phyloP scores from a whole-genome alignment of 2,797 vertebrate genomes.

The Tokudaia muenninki region DNA sequence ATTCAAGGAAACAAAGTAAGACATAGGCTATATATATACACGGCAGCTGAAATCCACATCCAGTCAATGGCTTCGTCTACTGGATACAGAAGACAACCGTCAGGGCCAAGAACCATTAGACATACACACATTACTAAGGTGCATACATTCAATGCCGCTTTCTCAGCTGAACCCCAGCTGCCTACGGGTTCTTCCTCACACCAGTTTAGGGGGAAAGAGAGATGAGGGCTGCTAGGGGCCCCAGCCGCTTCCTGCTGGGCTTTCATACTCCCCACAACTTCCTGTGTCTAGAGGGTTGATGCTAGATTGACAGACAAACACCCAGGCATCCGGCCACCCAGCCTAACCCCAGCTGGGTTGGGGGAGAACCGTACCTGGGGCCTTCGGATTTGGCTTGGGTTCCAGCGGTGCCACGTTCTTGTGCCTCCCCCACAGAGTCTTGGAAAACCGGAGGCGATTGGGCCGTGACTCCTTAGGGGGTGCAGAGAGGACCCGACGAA shows the following conservation, averaged over 20 bases:
- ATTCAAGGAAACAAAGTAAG: neutral
- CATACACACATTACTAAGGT: neutral
- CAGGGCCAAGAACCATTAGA: constrained; percentile 12
- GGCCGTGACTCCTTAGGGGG: constrained; percentile 79
- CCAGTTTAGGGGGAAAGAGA: constrained; percentile 55
- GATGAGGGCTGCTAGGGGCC: constrained; percentile 70
- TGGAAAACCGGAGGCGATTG: constrained; percentile 82
- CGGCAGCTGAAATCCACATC: neutral
- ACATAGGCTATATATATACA: neutral
- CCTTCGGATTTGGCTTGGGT: neutral
- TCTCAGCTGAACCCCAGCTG: neutral
- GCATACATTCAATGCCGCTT: neutral
- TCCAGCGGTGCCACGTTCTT: constrained; percentile 7
- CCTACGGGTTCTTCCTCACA: neutral
- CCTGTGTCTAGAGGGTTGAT: constrained; percentile 78
- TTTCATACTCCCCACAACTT: constrained; percentile 79
- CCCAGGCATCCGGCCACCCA: constrained; percentile 72
- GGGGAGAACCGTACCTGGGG: constrained; percentile 64
- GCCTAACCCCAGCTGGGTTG: neutral
- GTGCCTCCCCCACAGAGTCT: constrained; percentile 89
- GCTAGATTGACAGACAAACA: constrained; percentile 65
- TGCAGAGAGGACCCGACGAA: constrained; percentile 92
- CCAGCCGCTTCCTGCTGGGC: constrained; percentile 75
- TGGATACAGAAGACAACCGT: neutral
- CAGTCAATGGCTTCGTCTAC: neutral